Percentiles rank a stretch among this genome's conserved stretches.
phyloP scores from a whole-genome alignment of 2,888 invertebrate species.

The Adelphocoris suturalis region DNA sequence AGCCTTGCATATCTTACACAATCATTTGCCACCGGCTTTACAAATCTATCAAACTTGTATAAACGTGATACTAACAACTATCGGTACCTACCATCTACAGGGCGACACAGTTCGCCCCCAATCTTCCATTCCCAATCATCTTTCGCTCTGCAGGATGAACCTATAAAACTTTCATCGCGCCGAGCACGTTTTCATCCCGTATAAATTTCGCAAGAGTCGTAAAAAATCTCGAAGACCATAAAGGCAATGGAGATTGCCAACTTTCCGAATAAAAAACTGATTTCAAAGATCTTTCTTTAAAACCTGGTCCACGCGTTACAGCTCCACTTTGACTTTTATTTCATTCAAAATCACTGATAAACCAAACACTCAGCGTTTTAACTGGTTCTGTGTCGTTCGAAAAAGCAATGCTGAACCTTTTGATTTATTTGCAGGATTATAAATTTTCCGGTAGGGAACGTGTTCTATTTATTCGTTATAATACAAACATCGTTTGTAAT shows the following conservation, averaged over 20 bases:
- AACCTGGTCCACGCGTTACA: not conserved
- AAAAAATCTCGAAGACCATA: not conserved
- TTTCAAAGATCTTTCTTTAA: not conserved
- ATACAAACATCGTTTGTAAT: too few species aligned
- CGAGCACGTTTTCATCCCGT: constrained; percentile 8
- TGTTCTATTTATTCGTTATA: too few species aligned
- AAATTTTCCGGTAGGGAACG: too few species aligned
- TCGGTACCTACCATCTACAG: not conserved
- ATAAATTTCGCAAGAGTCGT: not conserved
- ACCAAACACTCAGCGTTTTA: too few species aligned
- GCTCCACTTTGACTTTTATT: not conserved
- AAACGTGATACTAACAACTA: not conserved
- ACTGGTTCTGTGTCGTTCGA: too few species aligned
- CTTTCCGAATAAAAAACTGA: not conserved
- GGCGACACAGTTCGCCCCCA: constrained; percentile 1
- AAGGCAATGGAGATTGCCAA: not conserved
- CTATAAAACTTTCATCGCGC: not conserved
- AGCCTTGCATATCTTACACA: too few species aligned
- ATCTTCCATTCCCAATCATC: not conserved
- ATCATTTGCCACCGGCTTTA: not conserved
- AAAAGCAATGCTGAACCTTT: too few species aligned
- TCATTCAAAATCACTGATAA: too few species aligned
- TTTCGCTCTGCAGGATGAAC: not conserved
- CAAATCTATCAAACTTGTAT: not conserved
- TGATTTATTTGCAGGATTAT: too few species aligned